Evolutionary conservation across 1,140 invertebrate genomes (phyloP), one percentile per base, ranked within the genome.

Genomic region (Chelonus insularis): DNA sequence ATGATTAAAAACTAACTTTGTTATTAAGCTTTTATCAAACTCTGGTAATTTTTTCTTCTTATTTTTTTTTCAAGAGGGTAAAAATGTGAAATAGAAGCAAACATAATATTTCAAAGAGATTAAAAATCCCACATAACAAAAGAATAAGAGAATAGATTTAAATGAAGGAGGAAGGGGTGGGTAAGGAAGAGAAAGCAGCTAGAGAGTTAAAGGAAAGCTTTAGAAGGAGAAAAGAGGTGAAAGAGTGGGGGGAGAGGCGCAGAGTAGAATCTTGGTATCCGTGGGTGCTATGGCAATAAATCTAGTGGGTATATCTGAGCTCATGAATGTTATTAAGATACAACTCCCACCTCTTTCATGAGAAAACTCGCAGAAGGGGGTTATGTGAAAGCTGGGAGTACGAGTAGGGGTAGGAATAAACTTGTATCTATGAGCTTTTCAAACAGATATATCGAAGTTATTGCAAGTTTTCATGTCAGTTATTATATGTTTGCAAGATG

Each of bases 241-340:
- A 63, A 63, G 64, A 72, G 73, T 41, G 32, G 57, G 43, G 59
- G 20, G 52, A 39, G 48, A 52, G 50, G 48, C 52, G 57, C 45
- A 59, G 59, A 58, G 65, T 64, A 65, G 64, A 73, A 74, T 74
- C 68, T 76, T 75, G 62, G 74, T 68, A 78, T 79, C 72, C 72
- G 67, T 70, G 69, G 73, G 71, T 76, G 74, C 74, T 64, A 67
- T 62, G 68, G 78, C 71, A 80, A 80, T 80, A 80, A 80, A 80
- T 80, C 76, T 80, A 68, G 69, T 72, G 76, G 73, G 78, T 80
- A 80, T 80, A 79, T 81, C 79, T 80, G 75, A 81, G 78, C 79
- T 81, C 79, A 81, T 81, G 79, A 81, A 81, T 81, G 79, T 81
- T 81, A 81, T 81, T 81, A 81, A 80, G 79, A 81, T 81, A 81